These are phyloP conservation scores for Daubentonia madagascariensis DNA, from an alignment of 2,113 vertebrate species.

Conservation along the genomic window DNA sequence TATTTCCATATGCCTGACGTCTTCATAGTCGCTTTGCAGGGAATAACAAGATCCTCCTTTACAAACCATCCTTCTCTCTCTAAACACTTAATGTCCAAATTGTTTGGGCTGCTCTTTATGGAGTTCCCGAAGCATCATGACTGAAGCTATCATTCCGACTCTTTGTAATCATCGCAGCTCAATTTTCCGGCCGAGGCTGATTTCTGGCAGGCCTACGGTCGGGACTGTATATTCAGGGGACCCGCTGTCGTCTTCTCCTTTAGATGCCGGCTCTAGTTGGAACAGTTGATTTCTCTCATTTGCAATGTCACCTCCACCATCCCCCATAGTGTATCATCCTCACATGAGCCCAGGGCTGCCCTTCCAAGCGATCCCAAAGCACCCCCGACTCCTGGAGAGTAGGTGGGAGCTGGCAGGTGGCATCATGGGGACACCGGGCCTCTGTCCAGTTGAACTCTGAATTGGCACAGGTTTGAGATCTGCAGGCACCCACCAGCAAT, in stretches of 20 bases:
- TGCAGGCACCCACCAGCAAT: not conserved
- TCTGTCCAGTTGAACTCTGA: not conserved
- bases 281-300: slow-evolving; percentile 12
- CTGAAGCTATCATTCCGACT: not conserved
- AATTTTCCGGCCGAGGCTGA: not conserved
- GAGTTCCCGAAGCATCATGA: not conserved
- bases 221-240: not conserved
- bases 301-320: not conserved
- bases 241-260: not conserved
- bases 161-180: slow-evolving; percentile 54
- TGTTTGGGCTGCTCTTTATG: slow-evolving; percentile 12
- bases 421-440: accelerated
- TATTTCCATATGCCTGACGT: slow-evolving; percentile 37
- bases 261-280: not conserved
- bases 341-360: not conserved
- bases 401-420: no score
- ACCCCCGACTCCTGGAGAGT: not conserved
- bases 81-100: slow-evolving; percentile 14
- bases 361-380: not conserved
- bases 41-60: slow-evolving; percentile 34
- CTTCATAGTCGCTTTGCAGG: slow-evolving; percentile 47
- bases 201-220: not conserved
- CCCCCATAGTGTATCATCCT: not conserved
- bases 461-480: not conserved
- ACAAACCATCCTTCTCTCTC: slow-evolving; percentile 42